Base-by-base conservation (phyloP, 1,140 invertebrate genomes). In the Heterodera schachtii region DNA sequence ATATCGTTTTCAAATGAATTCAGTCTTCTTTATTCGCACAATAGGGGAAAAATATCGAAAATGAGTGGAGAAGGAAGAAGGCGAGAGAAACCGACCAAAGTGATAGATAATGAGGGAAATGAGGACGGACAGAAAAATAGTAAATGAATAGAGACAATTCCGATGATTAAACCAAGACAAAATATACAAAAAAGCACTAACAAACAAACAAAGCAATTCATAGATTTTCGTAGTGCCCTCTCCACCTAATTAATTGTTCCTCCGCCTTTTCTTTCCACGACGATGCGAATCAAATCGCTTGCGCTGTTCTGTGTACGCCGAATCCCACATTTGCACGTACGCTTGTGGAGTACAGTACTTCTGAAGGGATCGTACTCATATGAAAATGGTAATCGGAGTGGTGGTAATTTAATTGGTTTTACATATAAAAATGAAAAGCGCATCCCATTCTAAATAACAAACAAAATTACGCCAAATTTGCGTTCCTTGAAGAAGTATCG, bases 401-500 rank as follows among this genome's bases (percentile, higher is more conserved):
- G 31, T 31, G 31, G 31, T 31, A 31, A 31, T 31, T 31, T 31
- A 31, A 31, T 31, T 31, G 31, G 31, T 7, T 47, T 41, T 21
- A 73, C 4, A 31, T 31, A 31, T 1, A 31, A 31, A 31, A 31
- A 31, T 31, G 31, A 31, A 31, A 31, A 31, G 31, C 31, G 31
- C 31, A 31, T 31, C 31, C 31, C 31, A 31, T 31, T 31, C 31
- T 31, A 73, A n/a, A 73, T 44, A 16, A 43, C 21, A 74, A 74
- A 46, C 16, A 43, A 31, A 43, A 19, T 64, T 77, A 81, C 80
- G 47, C 43, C 66, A 46, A 47, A 74, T 78, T 73, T 80, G 78
- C n/a, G 57, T n/a, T 84, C 47, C 41, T 57, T 49, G 82, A 79
- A 98, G 91, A 99, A 99, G 49, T 93, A 92, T 85, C 95, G 94